Evolutionary conservation across 2,113 vertebrate species (phyloP), one percentile per base, ranked within the genome.

Genomic region (Crocuta crocuta): DNA sequence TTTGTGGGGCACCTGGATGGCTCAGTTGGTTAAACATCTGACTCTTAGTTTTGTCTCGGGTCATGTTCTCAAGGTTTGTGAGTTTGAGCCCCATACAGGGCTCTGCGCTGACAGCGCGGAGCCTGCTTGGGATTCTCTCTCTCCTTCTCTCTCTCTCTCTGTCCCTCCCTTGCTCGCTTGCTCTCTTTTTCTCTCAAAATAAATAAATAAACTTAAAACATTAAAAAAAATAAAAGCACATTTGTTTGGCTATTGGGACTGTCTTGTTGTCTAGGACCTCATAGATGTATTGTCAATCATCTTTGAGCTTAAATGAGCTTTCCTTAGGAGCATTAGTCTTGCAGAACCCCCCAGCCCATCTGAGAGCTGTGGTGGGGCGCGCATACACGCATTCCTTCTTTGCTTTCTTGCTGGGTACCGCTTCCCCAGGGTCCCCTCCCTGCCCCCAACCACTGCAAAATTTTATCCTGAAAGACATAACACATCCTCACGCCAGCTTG

Each of bases 401-500:
- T 43, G 39, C 65, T 66, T 39, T 1, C 79, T 68, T 87, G 16
- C 48, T 39, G 55, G 63, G 33, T n/a, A 48, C 83, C 65, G 17
- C 58, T 43, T 45, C 24, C 31, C 31, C 80, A 6, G 10, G 12
- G 33, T 68, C 45, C 8, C 28, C 12, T 93, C 53, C 39, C 73
- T 90, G n/a, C 66, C 26, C 39, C 50, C 24, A 68, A 85, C 2
- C 39, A 43, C 39, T 48, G 65, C 24, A 82, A 85, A 70, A 86
- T 89, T 82, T 86, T 82, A 92, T 91, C 88, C 66, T n/a, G 35
- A 74, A 88, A 97, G 31, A 76, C 26, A 24, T 0, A 82, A 79
- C 61, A 80, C 82, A 86, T 58, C 17, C 65, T 88, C 86, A 58
- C 13, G 45, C 45, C 39, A 96, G 66, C 28, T 76, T 66, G 80